Evolutionary conservation across 2,888 invertebrate species (phyloP).

Genomic region (Monoplex corrugatus): DNA sequence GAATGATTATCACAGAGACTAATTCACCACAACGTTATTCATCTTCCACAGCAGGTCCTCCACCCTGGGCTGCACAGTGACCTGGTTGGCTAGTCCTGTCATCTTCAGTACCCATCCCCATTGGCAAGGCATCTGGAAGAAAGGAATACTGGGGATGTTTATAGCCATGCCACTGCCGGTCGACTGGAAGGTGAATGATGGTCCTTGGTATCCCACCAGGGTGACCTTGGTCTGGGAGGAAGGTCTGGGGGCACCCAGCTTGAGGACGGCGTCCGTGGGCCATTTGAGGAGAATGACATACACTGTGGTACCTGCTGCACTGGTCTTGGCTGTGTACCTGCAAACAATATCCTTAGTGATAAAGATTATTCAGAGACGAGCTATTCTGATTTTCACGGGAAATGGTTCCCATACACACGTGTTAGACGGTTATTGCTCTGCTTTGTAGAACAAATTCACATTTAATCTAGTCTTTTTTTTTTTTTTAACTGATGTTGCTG

Average conservation of each 20-base stretch:
- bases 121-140: constrained; percentile 64
- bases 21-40: neutral
- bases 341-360: too few relatives aligned
- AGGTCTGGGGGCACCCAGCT: constrained; percentile 82
- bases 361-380: too few relatives aligned
- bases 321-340: constrained; percentile 62
- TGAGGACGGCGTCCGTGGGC: constrained; percentile 85
- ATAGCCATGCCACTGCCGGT: constrained; percentile 65
- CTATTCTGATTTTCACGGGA: too few relatives aligned
- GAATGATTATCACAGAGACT: neutral
- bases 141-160: constrained; percentile 64
- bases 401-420: too few relatives aligned
- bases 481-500: too few relatives aligned
- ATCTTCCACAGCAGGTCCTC: neutral
- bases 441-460: too few relatives aligned
- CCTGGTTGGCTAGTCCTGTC: constrained; percentile 51
- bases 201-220: constrained; percentile 83
- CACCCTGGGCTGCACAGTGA: neutral
- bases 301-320: constrained; percentile 77
- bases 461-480: too few relatives aligned
- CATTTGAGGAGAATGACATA: constrained; percentile 88
- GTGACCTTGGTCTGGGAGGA: constrained; percentile 79
- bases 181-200: constrained; percentile 50
- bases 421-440: too few relatives aligned
- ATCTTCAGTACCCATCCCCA: constrained; percentile 74